Evolutionary conservation across 2,888 invertebrate genomes (phyloP).

Genomic region (Oligia fasciuncula): DNA sequence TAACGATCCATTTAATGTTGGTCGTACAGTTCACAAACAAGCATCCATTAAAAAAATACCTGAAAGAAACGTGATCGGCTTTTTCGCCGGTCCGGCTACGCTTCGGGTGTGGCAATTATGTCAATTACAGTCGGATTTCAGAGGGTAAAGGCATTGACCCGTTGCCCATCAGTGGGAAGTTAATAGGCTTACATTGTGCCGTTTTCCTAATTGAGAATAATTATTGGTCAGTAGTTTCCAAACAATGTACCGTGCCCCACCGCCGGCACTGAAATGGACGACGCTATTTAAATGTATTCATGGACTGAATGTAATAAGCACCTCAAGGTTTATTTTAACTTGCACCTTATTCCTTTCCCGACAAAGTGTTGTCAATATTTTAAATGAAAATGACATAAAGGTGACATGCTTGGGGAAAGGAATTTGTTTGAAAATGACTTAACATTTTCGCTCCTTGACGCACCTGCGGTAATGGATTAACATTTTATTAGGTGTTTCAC

Average conservation of each 20-base stretch:
- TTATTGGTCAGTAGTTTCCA: slow-evolving; percentile 10
- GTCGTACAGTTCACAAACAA: slow-evolving; percentile 10
- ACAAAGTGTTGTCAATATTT: not conserved
- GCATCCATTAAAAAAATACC: slow-evolving; percentile 10
- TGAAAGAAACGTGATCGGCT: slow-evolving; percentile 10
- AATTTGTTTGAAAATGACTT: not conserved
- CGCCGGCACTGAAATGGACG: not conserved
- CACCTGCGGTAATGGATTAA: not conserved
- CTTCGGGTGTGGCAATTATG: slow-evolving; percentile 9
- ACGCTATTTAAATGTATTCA: not conserved
- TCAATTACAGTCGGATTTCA: slow-evolving; percentile 34
- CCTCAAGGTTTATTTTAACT: not conserved
- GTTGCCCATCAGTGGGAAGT: not conserved
- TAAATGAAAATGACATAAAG: not conserved
- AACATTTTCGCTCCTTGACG: not conserved
- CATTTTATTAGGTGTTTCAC: not conserved
- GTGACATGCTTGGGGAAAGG: not conserved
- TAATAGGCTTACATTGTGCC: slow-evolving; percentile 21
- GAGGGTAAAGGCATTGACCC: slow-evolving; percentile 7
- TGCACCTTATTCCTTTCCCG: not conserved
- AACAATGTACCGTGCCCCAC: not conserved
- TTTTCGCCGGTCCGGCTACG: not conserved
- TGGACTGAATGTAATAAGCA: not conserved
- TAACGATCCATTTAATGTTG: not conserved
- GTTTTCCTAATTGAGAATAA: slow-evolving; percentile 29